phyloP scores from a whole-genome alignment of 1,140 invertebrate species.

The Drosophila parabipectinata region DNA sequence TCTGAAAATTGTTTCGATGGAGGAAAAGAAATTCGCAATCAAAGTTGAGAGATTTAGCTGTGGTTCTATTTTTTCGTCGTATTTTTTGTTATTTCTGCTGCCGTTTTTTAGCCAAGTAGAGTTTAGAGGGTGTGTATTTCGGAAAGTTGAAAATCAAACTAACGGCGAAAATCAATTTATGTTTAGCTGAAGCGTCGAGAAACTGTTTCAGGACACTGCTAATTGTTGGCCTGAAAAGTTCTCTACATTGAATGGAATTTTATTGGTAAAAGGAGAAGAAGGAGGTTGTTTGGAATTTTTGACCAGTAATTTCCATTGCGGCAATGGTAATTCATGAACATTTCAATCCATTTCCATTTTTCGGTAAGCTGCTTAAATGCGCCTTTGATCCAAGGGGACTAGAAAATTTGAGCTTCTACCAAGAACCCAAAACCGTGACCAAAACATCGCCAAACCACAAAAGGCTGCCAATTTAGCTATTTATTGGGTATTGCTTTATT shows the following conservation, averaged over 20 bases:
- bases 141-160: constrained; percentile 66
- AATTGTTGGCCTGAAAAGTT: constrained; percentile 44
- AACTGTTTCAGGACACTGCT: constrained; percentile 12
- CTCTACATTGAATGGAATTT: constrained; percentile 3
- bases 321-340: constrained; percentile 46
- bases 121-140: constrained; percentile 7
- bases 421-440: constrained; percentile 11
- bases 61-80: constrained; percentile 17
- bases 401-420: constrained; percentile 5
- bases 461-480: not conserved
- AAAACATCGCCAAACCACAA: not conserved
- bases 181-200: too few species aligned
- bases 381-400: constrained; percentile 47
- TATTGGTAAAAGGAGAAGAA: not conserved
- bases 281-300: constrained; percentile 6
- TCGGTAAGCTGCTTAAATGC: constrained; percentile 70
- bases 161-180: constrained; percentile 50
- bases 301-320: constrained; percentile 19
- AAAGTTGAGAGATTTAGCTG: constrained; percentile 63
- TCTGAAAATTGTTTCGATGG: constrained; percentile 53
- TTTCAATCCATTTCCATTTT: constrained; percentile 73
- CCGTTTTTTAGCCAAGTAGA: constrained; percentile 33
- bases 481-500: not conserved
- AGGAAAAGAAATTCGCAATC: constrained; percentile 73
- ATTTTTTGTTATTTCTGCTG: constrained; percentile 15